Evolutionary conservation across 2,888 invertebrate species (phyloP), one percentile per base, ranked within the genome.

Genomic region (Drosophila phalerata): DNA sequence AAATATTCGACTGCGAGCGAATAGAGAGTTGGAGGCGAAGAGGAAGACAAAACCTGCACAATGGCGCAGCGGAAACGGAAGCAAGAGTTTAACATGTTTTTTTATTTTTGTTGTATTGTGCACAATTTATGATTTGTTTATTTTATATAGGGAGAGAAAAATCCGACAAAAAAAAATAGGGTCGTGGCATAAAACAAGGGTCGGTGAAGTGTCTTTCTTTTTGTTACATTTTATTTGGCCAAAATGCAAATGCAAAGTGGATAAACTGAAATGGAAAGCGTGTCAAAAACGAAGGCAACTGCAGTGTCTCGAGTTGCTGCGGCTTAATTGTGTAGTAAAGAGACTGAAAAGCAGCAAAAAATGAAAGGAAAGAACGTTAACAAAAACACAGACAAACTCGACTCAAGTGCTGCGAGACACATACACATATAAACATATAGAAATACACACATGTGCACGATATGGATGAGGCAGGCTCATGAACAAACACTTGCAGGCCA

Each of bases 21-120:
- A 1, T 28, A 10, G 19, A 28, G 13, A 49, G 32, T 37, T 43
- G 42, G 32, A 40, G 15, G 15, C 34, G 51, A 61, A 64, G 66
- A 45, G 61, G 52, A 60, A 70, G 64, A 66, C 65, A 64, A 70
- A 52, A 70, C 60, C 77, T 81, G 82, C 85, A 84, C 88, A 88
- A 85, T 86, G 89, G 81, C 86, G 85, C 86, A 86, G 86, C 89
- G 86, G 86, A 89, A 86, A 82, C 87, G 89, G 86, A 86, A 89
- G 89, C 79, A 71, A 72, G 83, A 87, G 79, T 82, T 76, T 77
- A 81, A 70, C 69, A 68, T 79, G 56, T 8, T 1, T 58, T 73
- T 63, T 66, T 52, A 70, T 77, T 71, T 57, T 19, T 25, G n/a
- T 57, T 42, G 22, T 22, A 5, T 42, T 63, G 30, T 57, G 49